Evolutionary conservation across 2,797 vertebrate genomes (phyloP), one percentile per base, ranked within the genome.

Genomic region (Aselliscus stoliczkanus): DNA sequence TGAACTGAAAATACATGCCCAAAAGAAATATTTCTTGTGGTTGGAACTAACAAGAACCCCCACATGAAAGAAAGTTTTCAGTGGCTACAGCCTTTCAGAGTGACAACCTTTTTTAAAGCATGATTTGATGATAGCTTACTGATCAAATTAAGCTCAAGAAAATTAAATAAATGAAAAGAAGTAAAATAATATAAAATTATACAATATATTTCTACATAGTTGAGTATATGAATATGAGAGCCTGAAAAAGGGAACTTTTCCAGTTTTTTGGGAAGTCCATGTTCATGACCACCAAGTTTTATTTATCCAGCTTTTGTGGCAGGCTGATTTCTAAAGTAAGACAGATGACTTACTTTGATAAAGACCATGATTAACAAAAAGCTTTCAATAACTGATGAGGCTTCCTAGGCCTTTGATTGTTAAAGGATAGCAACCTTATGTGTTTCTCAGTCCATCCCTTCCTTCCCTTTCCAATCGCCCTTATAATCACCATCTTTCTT

Each of bases 1-100:
- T 72, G 27, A 72, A 96, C 92, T 90, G 23, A 92, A 93, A 96
- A 86, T 93, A 70, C 14, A 75, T 64, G 64, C 80, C 62, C 18
- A 64, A 44, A 87, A 72, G 50, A 27, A 88, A 2, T 77, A 88
- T 17, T 69, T 94, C 69, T 64, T 83, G 69, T 42, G 50, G 37
- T 4, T 65, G 69, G 23, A 77, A 23, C 73, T 73, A 82, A 89
- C 1, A 44, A 75, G 75, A 86, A 80, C 4, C 2, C 14, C 10
- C 67, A 69, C 0, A 31, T n/a, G 11, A 70, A n/a, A 42, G 47
- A 88, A 88, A 34, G 47, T 64, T 85, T 94, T 56, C 34, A 14
- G 17, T 69, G 54, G 54, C 39, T 70, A 64, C 1, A 56, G 42
- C 20, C 37, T 64, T 87, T 39, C 37, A 86, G 18, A 79, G 42